Evolutionary conservation across 2,888 invertebrate genomes (phyloP).

Genomic region (Phrixothrix hirtus): DNA sequence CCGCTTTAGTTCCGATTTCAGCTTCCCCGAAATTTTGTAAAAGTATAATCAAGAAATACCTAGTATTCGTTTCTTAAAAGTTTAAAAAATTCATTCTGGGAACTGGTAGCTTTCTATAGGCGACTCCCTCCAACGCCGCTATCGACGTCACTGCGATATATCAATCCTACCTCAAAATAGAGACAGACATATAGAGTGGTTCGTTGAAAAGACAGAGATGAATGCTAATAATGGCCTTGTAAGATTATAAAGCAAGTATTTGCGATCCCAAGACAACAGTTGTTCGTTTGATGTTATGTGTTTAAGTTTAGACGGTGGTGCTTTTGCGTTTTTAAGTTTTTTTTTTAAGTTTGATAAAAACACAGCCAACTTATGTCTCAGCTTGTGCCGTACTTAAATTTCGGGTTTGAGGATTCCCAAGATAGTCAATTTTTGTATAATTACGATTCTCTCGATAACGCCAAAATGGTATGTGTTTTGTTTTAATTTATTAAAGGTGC

Average conservation of each 20-base stretch:
- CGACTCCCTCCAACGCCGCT: slow-evolving; percentile 22
- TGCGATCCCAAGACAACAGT: slow-evolving; percentile 41
- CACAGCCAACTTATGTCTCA: slow-evolving; percentile 63
- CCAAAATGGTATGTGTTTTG: slow-evolving; percentile 51
- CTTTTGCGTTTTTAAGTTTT: slow-evolving; percentile 7
- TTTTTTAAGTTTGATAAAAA: slow-evolving; percentile 1
- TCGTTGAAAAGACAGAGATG: slow-evolving; percentile 13
- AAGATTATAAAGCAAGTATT: slow-evolving; percentile 42
- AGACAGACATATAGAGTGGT: slow-evolving; percentile 15
- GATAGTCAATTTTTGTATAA: slow-evolving; percentile 45
- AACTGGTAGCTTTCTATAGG: slow-evolving; percentile 35
- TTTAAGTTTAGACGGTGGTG: slow-evolving; percentile 6
- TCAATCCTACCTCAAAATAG: slow-evolving; percentile 36
- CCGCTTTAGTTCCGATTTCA: slow-evolving; percentile 20
- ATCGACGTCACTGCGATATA: slow-evolving; percentile 38
- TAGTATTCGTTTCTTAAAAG: slow-evolving; percentile 20
- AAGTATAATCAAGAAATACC: slow-evolving; percentile 11
- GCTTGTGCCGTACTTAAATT: slow-evolving; percentile 62
- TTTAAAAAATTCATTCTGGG: slow-evolving; percentile 37
- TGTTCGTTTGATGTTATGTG: slow-evolving; percentile 25
- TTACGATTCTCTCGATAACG: slow-evolving; percentile 36
- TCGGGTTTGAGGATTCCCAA: slow-evolving; percentile 48
- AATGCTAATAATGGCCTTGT: slow-evolving; percentile 36
- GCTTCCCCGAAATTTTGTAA: neutral
- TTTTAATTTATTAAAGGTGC: no score